These are phyloP conservation scores for Cyrtodaria siliqua DNA, from an alignment of 2,888 invertebrate species.

Conservation along the genomic window DNA sequence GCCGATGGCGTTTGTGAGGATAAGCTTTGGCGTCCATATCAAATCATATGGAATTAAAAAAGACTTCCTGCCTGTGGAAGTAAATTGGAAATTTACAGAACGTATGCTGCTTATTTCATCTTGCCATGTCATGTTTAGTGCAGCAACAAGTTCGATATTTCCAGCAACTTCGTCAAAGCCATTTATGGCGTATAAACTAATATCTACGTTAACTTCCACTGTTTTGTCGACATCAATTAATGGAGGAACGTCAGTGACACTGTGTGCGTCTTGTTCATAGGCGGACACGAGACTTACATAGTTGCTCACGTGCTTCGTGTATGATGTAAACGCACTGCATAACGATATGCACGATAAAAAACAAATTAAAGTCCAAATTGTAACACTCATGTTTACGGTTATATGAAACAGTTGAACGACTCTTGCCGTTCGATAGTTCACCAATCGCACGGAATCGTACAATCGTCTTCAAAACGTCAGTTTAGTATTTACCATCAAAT, in stretches of 20 bases:
- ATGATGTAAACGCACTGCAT: constrained; percentile 15
- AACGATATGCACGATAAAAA: no score
- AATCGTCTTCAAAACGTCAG: no score
- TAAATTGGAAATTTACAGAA: constrained; percentile 37
- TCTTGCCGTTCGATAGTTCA: no score
- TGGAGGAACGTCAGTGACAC: constrained; percentile 45
- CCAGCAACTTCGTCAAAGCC: constrained; percentile 59
- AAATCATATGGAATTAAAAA: constrained; percentile 51
- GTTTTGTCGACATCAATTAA: constrained; percentile 25
- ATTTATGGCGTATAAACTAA: constrained; percentile 50
- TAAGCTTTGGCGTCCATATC: constrained; percentile 58
- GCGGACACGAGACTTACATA: constrained; percentile 54
- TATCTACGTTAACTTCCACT: constrained; percentile 27
- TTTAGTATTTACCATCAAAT: no score
- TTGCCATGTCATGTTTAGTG: constrained; percentile 38
- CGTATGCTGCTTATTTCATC: constrained; percentile 51
- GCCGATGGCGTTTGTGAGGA: constrained; percentile 53
- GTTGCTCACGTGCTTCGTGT: constrained; percentile 54
- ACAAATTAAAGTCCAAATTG: no score
- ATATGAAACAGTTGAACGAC: no score
- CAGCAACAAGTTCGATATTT: constrained; percentile 53
- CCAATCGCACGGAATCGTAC: no score
- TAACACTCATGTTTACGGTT: no score
- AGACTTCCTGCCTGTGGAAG: constrained; percentile 22
- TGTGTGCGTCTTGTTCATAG: constrained; percentile 41